These are phyloP conservation scores for Platyrinchus mystaceus DNA, from an alignment of 2,797 vertebrate genomes.

Conservation along the genomic window DNA sequence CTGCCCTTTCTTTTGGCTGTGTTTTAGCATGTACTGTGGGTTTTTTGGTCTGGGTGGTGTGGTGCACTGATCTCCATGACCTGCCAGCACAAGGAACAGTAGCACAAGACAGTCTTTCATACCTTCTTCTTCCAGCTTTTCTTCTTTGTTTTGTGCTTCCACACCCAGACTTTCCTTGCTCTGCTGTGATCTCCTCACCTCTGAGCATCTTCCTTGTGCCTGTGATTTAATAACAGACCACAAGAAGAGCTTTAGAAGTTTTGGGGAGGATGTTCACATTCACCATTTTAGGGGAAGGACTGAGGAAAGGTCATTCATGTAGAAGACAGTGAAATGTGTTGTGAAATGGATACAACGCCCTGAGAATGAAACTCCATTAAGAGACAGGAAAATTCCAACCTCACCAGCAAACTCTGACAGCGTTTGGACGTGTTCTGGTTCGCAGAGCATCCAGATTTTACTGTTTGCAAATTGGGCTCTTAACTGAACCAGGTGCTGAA, in stretches of 20 bases:
- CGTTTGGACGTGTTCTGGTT: background rate
- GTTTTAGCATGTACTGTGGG: background rate
- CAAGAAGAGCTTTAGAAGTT: background rate
- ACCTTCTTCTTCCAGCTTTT: background rate
- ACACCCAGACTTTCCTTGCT: background rate
- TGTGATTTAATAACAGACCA: background rate
- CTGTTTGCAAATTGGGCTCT: background rate
- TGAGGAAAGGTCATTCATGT: background rate
- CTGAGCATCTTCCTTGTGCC: background rate
- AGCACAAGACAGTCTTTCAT: background rate
- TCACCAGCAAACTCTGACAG: background rate
- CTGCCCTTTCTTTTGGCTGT: background rate
- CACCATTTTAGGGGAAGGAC: background rate
- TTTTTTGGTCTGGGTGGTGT: background rate
- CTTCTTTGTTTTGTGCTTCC: background rate
- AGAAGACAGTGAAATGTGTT: background rate
- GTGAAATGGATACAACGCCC: background rate
- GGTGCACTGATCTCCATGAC: background rate
- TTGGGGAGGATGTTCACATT: background rate
- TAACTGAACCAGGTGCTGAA: slow-evolving; percentile 36
- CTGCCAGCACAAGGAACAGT: background rate
- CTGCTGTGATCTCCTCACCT: background rate
- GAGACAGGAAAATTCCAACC: background rate
- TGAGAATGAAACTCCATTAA: background rate
- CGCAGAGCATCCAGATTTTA: slow-evolving; percentile 10